Base-by-base conservation (phyloP, 2,797 vertebrate genomes). In the Mormyrus hasselquistii region DNA sequence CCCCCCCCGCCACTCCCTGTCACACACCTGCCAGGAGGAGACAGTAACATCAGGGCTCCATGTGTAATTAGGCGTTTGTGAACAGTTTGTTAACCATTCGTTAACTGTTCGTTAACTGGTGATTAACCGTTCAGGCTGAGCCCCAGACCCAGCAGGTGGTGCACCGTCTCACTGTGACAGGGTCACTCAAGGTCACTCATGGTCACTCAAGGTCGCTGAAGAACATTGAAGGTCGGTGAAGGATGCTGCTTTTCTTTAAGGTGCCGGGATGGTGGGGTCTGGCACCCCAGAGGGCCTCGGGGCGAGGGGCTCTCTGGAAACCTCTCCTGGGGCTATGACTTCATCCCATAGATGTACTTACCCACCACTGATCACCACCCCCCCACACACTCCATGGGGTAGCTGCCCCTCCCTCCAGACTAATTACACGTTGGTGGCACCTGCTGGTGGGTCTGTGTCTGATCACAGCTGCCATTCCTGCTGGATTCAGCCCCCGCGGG, bases 351-450 rank as follows among this genome's bases (percentile, higher is more conserved):
- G 14, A 19, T 16, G 5, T 41, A 16, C 12, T 41, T 2, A 38
- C 69, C 62, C 62, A 29, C 25, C 25, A 69, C 62, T 14, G 25
- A 34, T 69, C 12, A 76, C 5, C 19, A 41, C 34, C 69, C 65
- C 25, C 5, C 12, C 34, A 12, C 65, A 73, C 29, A 14, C 29
- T 16, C 69, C 69, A 73, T 16, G 12, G 14, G 69, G 34, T 19
- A 73, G 29, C 69, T 38, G 12, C 38, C 34, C 73, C 69, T 4
- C 69, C 73, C 38, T 7, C 34, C 50, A 50, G 22, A 34, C 16
- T 85, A 85, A 85, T 85, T 85, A 53, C 83, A 85, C 22, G n/a
- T 53, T 85, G n/a, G n/a, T 52, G 10, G n/a, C 44, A 85, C 22
- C n/a, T 52, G 83, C 47, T 29, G 22, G 22, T 53, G 4, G 8